Conservation (phyloP, 2,797 vertebrate species). For the Ptychadena robeensis region DNA sequence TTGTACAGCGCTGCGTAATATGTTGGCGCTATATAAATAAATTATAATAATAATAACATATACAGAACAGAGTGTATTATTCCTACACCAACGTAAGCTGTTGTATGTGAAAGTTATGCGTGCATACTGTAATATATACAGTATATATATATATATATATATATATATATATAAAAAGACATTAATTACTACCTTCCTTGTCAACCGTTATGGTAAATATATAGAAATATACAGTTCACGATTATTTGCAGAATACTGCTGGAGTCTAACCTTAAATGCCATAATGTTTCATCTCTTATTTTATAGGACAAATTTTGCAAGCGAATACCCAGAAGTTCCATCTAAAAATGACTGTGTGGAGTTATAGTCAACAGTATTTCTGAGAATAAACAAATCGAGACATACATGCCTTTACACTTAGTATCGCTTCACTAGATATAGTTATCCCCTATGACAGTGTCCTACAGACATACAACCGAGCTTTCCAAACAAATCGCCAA, state of each 20-base stretch:
- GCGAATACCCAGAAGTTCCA: slow-evolving; percentile 64
- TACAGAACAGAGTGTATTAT: too few species aligned
- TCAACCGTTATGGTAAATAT: background rate
- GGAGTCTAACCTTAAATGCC: background rate
- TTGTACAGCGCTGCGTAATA: too few species aligned
- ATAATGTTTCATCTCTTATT: slow-evolving; percentile 12
- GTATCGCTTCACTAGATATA: slow-evolving; percentile 60
- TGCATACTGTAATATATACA: too few species aligned
- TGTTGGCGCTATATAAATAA: too few species aligned
- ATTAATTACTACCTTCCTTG: background rate
- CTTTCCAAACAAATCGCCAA: slow-evolving; percentile 51
- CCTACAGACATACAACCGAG: slow-evolving; percentile 68
- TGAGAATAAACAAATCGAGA: slow-evolving; percentile 66
- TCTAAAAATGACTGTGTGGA: slow-evolving; percentile 67
- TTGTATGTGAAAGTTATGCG: too few species aligned
- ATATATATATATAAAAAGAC: too few species aligned
- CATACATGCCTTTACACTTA: slow-evolving; percentile 65
- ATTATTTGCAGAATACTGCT: background rate
- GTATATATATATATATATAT: too few species aligned
- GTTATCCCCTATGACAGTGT: slow-evolving; percentile 69
- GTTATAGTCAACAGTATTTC: slow-evolving; percentile 60
- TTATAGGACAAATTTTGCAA: slow-evolving; percentile 63
- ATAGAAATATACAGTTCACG: background rate
- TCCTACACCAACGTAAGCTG: too few species aligned
- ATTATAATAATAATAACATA: too few species aligned